phyloP scores from a whole-genome alignment of 2,797 vertebrate species.

The Poecilia picta region DNA sequence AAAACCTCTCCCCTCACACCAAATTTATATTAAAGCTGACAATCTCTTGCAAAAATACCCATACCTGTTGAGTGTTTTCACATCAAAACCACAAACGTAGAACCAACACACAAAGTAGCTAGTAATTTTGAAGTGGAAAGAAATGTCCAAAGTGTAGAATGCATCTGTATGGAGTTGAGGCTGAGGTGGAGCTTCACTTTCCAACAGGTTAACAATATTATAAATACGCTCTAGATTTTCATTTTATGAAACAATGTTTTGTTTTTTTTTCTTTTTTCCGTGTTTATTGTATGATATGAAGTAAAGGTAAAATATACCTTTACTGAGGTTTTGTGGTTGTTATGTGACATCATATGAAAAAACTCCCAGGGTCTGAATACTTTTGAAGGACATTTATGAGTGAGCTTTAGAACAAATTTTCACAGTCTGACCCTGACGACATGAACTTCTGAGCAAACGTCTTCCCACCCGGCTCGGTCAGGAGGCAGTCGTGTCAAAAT shows the following conservation, averaged over 20 bases:
- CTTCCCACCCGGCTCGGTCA: slow-evolving; percentile 41
- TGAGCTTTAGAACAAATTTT: slow-evolving; percentile 39
- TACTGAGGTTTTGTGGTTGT: background rate
- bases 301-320: background rate
- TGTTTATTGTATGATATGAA: background rate
- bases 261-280: background rate
- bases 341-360: background rate
- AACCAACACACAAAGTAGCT: background rate
- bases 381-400: slow-evolving; percentile 11
- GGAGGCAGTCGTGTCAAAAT: slow-evolving; percentile 58
- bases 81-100: background rate
- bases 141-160: background rate
- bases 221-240: background rate
- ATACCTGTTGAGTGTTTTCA: background rate
- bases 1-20: slow-evolving; percentile 37
- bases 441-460: slow-evolving; percentile 21
- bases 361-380: background rate
- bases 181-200: background rate
- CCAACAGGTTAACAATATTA: background rate
- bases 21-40: slow-evolving; percentile 12
- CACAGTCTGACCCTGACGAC: slow-evolving; percentile 49
- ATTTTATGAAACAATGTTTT: background rate
- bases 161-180: background rate
- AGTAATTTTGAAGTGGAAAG: background rate
- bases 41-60: background rate